These are phyloP conservation scores for Anolis apletophallus DNA, from an alignment of 2,797 vertebrate species.

Conservation along the genomic window DNA sequence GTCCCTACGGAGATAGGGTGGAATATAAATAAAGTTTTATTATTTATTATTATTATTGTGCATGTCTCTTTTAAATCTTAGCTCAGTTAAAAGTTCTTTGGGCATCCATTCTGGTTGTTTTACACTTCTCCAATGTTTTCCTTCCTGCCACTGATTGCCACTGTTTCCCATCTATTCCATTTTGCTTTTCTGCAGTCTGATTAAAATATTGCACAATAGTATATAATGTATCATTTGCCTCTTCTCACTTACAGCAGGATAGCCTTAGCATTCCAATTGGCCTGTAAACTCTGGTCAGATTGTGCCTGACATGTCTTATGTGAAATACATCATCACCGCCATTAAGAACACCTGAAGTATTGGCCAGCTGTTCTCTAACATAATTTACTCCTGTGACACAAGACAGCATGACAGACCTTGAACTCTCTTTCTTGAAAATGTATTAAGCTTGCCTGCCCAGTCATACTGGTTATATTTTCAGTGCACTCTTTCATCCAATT, in stretches of 20 bases:
- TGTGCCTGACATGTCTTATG: neutral
- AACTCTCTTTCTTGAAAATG: neutral
- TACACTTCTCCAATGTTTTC: too few relatives aligned
- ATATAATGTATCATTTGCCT: neutral
- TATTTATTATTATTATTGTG: too few relatives aligned
- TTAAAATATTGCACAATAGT: neutral
- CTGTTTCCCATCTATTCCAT: neutral
- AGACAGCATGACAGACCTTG: neutral
- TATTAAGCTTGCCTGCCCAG: neutral
- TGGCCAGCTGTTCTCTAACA: neutral
- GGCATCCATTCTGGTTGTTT: too few relatives aligned
- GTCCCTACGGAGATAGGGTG: too few relatives aligned
- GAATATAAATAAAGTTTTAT: too few relatives aligned
- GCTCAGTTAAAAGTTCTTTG: too few relatives aligned
- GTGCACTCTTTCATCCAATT: neutral
- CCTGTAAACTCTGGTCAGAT: neutral
- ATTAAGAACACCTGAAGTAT: neutral
- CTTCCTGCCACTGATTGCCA: neutral
- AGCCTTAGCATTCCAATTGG: neutral
- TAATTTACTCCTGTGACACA: neutral
- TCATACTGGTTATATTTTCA: neutral
- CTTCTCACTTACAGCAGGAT: neutral
- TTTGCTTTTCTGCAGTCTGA: neutral
- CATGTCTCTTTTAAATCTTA: too few relatives aligned
- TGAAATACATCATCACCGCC: conserved; percentile 4